phyloP scores from a whole-genome alignment of 2,113 vertebrate species.

The Larimichthys crocea region DNA sequence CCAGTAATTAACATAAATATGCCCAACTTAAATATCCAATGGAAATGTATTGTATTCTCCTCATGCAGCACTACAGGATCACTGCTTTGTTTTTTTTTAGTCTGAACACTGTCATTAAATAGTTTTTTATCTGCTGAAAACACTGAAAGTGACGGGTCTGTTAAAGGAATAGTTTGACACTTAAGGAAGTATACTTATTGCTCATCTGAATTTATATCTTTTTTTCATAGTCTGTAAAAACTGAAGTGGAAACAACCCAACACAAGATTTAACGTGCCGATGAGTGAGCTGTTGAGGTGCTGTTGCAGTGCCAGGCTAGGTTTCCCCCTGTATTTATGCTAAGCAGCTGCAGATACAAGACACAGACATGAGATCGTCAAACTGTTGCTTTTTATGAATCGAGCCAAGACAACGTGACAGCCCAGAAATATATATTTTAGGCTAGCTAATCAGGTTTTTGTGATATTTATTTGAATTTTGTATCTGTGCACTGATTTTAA shows the following conservation, averaged over 20 bases:
- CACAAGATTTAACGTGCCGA: neutral
- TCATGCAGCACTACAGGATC: neutral
- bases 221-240: neutral
- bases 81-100: neutral
- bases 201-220: neutral
- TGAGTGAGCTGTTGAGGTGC: neutral
- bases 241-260: no score
- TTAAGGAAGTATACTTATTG: neutral
- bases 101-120: neutral
- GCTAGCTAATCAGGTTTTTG: neutral
- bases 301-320: neutral
- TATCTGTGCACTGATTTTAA: slow-evolving; percentile 41
- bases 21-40: neutral
- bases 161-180: slow-evolving; percentile 15
- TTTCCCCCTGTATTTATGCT: slow-evolving; percentile 1
- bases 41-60: neutral
- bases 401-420: neutral
- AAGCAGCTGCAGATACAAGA: no score
- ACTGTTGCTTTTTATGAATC: neutral
- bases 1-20: neutral
- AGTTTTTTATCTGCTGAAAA: neutral
- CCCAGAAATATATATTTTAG: slow-evolving; percentile 7
- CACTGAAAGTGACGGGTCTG: neutral
- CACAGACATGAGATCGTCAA: neutral
- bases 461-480: slow-evolving; percentile 62